Conservation (phyloP, 2,888 invertebrate species). For the Graphium colonna region DNA sequence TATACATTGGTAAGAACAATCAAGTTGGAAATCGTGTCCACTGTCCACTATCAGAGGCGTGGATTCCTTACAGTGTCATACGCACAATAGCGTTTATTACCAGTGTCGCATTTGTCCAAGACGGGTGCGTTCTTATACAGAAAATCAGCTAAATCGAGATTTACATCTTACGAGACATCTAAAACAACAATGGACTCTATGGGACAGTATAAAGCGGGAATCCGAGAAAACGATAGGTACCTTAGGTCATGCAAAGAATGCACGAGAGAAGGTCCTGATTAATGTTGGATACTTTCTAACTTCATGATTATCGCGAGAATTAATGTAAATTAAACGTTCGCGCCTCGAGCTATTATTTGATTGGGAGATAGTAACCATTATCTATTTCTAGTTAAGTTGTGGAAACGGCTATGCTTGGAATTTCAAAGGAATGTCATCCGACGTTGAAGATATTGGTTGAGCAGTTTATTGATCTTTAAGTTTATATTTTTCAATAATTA, state of each 20-base stretch:
- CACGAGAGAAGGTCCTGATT: constrained; percentile 10
- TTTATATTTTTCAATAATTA: background rate
- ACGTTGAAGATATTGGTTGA: background rate
- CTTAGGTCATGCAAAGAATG: constrained; percentile 13
- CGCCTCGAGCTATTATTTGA: constrained; percentile 8
- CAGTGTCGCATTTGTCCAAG: background rate
- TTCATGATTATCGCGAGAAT: constrained; percentile 10
- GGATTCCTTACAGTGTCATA: background rate
- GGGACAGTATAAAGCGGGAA: background rate
- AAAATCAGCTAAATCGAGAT: background rate
- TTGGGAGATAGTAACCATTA: constrained; percentile 15
- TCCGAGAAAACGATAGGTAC: constrained; percentile 13
- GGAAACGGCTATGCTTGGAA: constrained; percentile 1
- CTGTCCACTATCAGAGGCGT: background rate
- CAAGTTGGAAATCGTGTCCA: background rate
- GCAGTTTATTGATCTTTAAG: background rate
- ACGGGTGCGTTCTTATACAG: background rate
- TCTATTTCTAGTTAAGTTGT: background rate
- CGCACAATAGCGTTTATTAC: background rate
- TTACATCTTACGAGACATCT: constrained; percentile 4
- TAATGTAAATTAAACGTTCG: constrained; percentile 5
- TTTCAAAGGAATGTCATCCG: background rate
- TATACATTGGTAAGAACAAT: background rate
- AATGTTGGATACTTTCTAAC: constrained; percentile 13
- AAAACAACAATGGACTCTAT: constrained; percentile 11